Evolutionary conservation across 2,113 vertebrate species (phyloP).

Genomic region (Chelonoidis abingdonii): DNA sequence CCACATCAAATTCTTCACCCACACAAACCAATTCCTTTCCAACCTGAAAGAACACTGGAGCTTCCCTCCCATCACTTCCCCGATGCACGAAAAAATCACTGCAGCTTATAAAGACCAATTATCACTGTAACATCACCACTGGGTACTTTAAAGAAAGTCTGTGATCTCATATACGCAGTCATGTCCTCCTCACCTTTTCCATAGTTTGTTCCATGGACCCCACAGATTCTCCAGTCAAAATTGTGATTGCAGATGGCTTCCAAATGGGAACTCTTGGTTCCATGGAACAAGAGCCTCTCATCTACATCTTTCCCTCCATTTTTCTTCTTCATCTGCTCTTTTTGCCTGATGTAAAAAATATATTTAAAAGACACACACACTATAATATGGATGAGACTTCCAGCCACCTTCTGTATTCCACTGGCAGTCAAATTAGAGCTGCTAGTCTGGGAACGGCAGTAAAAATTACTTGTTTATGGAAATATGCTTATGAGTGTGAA

Average conservation of each 20-base stretch:
- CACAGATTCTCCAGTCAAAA: slow-evolving; percentile 94
- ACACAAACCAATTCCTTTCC: background rate
- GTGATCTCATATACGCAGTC: background rate
- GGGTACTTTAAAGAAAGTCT: background rate
- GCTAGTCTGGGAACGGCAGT: background rate
- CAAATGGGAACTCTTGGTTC: slow-evolving; percentile 65
- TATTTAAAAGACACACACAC: background rate
- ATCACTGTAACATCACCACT: background rate
- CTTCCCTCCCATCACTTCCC: background rate
- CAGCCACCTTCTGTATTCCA: background rate
- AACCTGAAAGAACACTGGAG: background rate
- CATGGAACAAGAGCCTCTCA: slow-evolving; percentile 88
- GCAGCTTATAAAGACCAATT: background rate
- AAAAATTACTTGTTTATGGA: background rate
- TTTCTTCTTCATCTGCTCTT: slow-evolving; percentile 87
- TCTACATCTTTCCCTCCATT: slow-evolving; percentile 76
- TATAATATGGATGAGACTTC: background rate
- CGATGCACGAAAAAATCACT: background rate
- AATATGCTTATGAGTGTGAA: too few species aligned
- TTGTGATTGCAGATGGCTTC: slow-evolving; percentile 85
- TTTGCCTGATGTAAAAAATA: slow-evolving; percentile 84
- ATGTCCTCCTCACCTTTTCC: slow-evolving; percentile 85
- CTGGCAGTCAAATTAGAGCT: background rate
- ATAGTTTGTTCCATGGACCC: slow-evolving; percentile 84
- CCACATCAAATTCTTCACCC: background rate